Evolutionary conservation across 2,797 vertebrate species (phyloP).

Genomic region (Sebastes itinus): DNA sequence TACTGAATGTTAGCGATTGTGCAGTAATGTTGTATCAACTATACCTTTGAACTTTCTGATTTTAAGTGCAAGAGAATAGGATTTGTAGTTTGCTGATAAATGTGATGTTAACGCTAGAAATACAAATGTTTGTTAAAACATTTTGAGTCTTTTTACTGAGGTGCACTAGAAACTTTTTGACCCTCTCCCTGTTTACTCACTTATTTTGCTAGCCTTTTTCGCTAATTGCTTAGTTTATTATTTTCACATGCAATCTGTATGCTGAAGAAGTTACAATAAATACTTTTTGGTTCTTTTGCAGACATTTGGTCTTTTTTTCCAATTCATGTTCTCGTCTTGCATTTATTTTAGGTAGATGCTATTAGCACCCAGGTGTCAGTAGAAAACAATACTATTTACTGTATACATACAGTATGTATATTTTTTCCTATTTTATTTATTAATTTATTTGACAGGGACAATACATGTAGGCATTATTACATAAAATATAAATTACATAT

Average conservation of each 20-base stretch:
- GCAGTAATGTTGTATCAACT: constrained; percentile 99
- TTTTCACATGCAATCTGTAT: constrained; percentile 85
- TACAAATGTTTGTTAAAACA: constrained; percentile 83
- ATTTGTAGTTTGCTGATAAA: constrained; percentile 84
- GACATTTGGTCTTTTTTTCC: constrained; percentile 38
- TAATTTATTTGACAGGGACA: no score
- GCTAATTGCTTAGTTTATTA: constrained; percentile 83
- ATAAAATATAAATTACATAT: no score
- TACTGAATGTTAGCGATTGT: constrained; percentile 90
- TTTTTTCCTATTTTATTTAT: no score
- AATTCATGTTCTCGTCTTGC: background rate
- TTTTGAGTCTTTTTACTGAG: constrained; percentile 57
- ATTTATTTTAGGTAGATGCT: no score
- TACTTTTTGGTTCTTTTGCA: constrained; percentile 82
- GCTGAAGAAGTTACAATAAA: constrained; percentile 88
- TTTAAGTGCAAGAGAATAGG: constrained; percentile 76
- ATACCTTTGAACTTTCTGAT: constrained; percentile 86
- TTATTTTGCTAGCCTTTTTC: constrained; percentile 87
- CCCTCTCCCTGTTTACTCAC: constrained; percentile 52
- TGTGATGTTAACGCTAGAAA: constrained; percentile 89
- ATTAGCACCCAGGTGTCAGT: no score
- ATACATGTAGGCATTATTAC: no score
- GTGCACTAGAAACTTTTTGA: constrained; percentile 79
- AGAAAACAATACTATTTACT: no score
- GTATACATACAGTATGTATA: no score